phyloP scores from a whole-genome alignment of 2,797 vertebrate species.

The Gambusia yucatana region DNA sequence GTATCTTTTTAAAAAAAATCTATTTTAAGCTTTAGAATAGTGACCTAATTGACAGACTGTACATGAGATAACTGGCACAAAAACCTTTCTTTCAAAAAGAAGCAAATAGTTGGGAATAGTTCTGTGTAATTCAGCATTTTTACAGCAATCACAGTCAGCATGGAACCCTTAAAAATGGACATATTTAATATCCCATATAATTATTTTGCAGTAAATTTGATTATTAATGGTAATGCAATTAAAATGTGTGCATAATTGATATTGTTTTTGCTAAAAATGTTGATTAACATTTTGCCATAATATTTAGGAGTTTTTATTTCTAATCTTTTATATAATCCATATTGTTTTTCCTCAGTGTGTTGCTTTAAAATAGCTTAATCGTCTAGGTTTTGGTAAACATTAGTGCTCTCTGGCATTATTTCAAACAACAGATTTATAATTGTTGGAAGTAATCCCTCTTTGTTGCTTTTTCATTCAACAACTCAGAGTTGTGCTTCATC shows the following conservation, averaged over 20 bases:
- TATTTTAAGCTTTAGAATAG: no score
- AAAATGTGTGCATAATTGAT: not conserved
- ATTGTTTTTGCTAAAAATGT: not conserved
- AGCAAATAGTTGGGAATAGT: not conserved
- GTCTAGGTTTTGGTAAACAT: not conserved
- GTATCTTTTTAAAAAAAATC: no score
- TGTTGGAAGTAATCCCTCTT: not conserved
- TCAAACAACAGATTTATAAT: not conserved
- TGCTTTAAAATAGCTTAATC: not conserved
- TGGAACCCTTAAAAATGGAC: not conserved
- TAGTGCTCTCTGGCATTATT: not conserved
- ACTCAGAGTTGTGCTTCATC: not conserved
- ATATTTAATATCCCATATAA: not conserved
- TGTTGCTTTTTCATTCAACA: constrained; percentile 7
- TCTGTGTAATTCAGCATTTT: not conserved
- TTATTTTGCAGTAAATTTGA: not conserved
- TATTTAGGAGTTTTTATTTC: not conserved
- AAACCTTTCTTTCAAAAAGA: not conserved
- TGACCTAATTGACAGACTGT: not conserved
- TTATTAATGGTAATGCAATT: not conserved
- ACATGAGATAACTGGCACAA: not conserved
- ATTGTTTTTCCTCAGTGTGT: not conserved
- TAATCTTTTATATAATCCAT: not conserved
- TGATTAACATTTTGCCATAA: not conserved
- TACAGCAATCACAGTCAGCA: not conserved